Evolutionary conservation across 2,888 invertebrate genomes (phyloP).

Genomic region (Labia minor): DNA sequence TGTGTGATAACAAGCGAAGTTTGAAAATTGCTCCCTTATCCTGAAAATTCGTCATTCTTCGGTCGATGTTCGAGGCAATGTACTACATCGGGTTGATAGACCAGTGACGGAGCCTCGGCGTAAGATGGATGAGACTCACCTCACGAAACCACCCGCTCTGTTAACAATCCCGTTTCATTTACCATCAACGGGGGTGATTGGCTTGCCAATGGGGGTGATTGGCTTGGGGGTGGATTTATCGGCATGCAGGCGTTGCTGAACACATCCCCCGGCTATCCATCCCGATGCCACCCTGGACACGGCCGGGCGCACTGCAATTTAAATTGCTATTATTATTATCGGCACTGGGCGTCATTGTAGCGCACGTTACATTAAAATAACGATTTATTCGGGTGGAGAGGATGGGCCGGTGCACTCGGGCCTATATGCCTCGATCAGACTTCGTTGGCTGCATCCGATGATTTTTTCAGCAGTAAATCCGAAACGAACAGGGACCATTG

Average conservation of each 20-base stretch:
- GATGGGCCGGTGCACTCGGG: not conserved
- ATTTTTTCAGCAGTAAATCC: slow-evolving; percentile 2
- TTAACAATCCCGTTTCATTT: slow-evolving; percentile 13
- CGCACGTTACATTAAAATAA: slow-evolving; percentile 13
- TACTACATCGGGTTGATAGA: not conserved
- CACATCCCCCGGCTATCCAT: not conserved
- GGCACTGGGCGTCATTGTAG: slow-evolving; percentile 13
- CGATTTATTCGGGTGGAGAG: not conserved
- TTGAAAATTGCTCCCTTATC: no score
- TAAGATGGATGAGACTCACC: not conserved
- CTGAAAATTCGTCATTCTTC: not conserved
- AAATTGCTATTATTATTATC: slow-evolving; percentile 13
- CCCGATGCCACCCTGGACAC: slow-evolving; percentile 7
- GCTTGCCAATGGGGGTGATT: not conserved
- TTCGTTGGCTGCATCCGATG: slow-evolving; percentile 1
- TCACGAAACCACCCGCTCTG: not conserved
- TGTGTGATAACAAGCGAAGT: no score
- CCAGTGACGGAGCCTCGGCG: not conserved
- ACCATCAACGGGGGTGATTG: slow-evolving; percentile 2
- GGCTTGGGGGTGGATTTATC: not conserved
- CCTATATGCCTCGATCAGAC: not conserved
- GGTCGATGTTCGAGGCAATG: not conserved
- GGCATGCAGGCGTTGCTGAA: not conserved
- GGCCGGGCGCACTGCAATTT: slow-evolving; percentile 7
- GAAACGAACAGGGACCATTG: not conserved